Evolutionary conservation across 2,888 invertebrate species (phyloP).

Genomic region (Patella caerulea): DNA sequence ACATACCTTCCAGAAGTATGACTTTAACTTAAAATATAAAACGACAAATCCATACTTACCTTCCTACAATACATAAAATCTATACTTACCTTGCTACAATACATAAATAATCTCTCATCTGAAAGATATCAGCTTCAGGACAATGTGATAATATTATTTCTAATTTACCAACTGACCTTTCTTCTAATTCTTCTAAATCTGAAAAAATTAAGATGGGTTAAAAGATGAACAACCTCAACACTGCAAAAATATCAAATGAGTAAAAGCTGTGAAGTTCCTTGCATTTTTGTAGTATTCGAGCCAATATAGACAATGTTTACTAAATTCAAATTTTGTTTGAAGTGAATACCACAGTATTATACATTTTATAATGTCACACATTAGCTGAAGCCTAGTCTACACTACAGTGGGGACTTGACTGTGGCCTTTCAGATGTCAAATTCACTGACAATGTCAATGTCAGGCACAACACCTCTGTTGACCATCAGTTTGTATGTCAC

Average conservation of each 20-base stretch:
- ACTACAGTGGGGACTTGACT: too few relatives aligned
- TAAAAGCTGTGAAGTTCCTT: background rate
- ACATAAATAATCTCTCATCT: slow-evolving; percentile 41
- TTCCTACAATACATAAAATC: slow-evolving; percentile 32
- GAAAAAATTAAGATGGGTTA: slow-evolving; percentile 2
- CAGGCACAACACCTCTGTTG: too few relatives aligned
- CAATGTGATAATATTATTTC: slow-evolving; percentile 45
- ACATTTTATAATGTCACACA: too few relatives aligned
- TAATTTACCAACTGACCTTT: slow-evolving; percentile 31
- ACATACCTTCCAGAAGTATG: slow-evolving; percentile 16
- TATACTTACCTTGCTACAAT: slow-evolving; percentile 42
- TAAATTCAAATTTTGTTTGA: too few relatives aligned
- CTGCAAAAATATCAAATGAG: background rate
- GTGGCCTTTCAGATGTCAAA: too few relatives aligned
- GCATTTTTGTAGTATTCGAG: background rate
- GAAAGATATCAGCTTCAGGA: slow-evolving; percentile 41
- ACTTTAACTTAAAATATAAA: background rate
- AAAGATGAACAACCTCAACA: slow-evolving; percentile 5
- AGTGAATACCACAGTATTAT: too few relatives aligned
- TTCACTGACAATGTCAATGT: too few relatives aligned
- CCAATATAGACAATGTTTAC: too few relatives aligned
- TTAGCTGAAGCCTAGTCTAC: too few relatives aligned
- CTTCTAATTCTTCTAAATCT: slow-evolving; percentile 36
- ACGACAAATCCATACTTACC: slow-evolving; percentile 33
- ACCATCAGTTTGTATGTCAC: too few relatives aligned